Base-by-base conservation (phyloP, 2,888 invertebrate species). In the Agrilus mali region DNA sequence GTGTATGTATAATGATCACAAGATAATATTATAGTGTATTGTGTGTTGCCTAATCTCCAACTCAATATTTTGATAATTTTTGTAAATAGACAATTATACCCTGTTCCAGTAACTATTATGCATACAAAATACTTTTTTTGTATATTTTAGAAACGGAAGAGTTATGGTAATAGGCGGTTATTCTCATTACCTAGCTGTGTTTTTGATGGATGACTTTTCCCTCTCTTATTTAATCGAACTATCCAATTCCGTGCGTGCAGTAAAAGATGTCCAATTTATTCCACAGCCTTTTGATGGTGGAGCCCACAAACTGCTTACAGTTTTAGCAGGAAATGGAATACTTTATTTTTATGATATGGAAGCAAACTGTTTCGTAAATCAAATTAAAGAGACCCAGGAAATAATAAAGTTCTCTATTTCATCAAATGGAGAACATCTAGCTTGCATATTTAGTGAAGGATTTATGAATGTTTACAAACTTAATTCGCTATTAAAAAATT, bases 211-310 rank as follows among this genome's bases (percentile, higher is more conserved):
- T 47, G 72, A 69, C 12, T 81, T 79, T 77, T 71, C 70, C 55
- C 61, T 74, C n/a, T 53, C 74, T 3, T 75, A 74, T 56, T 69
- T 67, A 33, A 64, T 80, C 38, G 65, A 71, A 41, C 59, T 80
- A 33, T 69, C 73, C 4, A 71, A 72, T 41, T 66, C 70, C 44
- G 69, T 76, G 34, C 61, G 63, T 38, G 72, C 72, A 17, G 64
- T 74, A 1, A 74, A 70, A 55, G 71, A 75, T 55, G 56, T 80
- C 33, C 67, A 70, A 17, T 75, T 80, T 53, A 62, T 82, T 27
- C 73, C 80, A 1, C 71, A 74, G 54, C 62, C 73, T 10, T 75
- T 79, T 59, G 79, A 81, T 60, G 78, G 75, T 16, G 78, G 79
- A 8, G 70, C 74, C 10, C 80, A 78, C 57, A 77, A 74, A 63